Base-by-base conservation (phyloP, 1,140 invertebrate species). In the Drosophila bocki region DNA sequence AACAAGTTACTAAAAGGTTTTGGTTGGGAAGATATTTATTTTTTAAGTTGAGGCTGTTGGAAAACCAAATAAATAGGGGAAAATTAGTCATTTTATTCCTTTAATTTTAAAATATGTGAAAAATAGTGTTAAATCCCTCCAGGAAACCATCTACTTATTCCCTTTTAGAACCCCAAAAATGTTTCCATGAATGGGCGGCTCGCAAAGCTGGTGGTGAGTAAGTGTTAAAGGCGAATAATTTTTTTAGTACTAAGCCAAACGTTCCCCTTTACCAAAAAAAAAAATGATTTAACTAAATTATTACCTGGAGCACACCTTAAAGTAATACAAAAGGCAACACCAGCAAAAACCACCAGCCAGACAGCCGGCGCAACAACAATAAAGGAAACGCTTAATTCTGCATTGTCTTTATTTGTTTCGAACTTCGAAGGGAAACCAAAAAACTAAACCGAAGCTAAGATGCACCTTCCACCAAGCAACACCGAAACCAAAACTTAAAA, bases 211-310 rank as follows among this genome's bases (percentile, higher is more conserved):
- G 56, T 82, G 83, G 60, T 80, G 83, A 88, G 80, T 88, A 86
- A 88, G 84, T 88, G 84, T 90, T 88, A 88, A 88, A 88, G 85
- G 69, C 77, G 72, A 90, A 88, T 90, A 65, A 84, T 84, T 75
- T 84, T 85, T 80, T 54, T 59, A 84, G 64, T 71, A 65, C 85
- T 72, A 32, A 45, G 48, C 78, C 68, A 76, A 58, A 39, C 60
- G 45, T 60, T 50, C 39, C 37, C 33, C 41, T 42, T 54, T 39
- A 33, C 58, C 33, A 85, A 84, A 90, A 54, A 54, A 54, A 51
- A 88, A 90, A 91, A 91, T 90, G 85, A 90, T 90, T 90, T 90
- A 91, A 82, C 86, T 91, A 90, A 91, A 91, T 92, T 91, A 91
- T 91, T 91, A 91, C 90, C 90, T 58, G 76, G 80, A 91, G 90